A percentile compares a stretch with the other conserved stretches of the same genome.
These are phyloP conservation scores for Strigops habroptila DNA, from an alignment of 2,113 vertebrate species.

Conservation along the genomic window DNA sequence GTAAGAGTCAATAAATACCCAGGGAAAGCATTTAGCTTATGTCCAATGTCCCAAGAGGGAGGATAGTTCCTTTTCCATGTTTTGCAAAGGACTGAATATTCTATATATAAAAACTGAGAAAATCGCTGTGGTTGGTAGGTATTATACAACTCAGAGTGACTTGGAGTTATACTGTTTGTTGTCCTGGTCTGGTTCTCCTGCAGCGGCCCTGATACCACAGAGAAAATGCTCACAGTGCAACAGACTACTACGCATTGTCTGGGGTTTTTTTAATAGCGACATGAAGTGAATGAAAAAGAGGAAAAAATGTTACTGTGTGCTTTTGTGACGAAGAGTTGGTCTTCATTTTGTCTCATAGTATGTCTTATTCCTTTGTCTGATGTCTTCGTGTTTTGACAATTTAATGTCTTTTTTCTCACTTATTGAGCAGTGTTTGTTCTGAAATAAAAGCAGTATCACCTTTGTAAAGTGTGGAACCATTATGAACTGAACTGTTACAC, in stretches of 20 bases:
- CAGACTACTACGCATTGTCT: background rate
- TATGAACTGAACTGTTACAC: background rate
- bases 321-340: background rate
- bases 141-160: background rate
- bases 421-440: background rate
- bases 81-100: background rate
- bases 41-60: fast-evolving
- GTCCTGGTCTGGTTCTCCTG: background rate
- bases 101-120: background rate
- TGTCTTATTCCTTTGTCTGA: background rate
- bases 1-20: background rate
- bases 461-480: background rate
- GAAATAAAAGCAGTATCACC: background rate
- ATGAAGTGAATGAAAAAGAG: background rate
- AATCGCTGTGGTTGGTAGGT: background rate
- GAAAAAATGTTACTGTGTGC: background rate
- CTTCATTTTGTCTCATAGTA: background rate
- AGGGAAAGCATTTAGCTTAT: background rate
- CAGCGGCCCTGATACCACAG: background rate
- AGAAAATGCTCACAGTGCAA: background rate
- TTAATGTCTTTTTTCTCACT: background rate
- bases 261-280: background rate
- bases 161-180: background rate
- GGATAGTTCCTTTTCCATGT: background rate
- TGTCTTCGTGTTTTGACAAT: background rate